A percentile compares a stretch with the other conserved stretches of the same genome.
These are phyloP conservation scores for Zonotrichia albicollis DNA, from an alignment of 2,797 vertebrate species.

Conservation along the genomic window DNA sequence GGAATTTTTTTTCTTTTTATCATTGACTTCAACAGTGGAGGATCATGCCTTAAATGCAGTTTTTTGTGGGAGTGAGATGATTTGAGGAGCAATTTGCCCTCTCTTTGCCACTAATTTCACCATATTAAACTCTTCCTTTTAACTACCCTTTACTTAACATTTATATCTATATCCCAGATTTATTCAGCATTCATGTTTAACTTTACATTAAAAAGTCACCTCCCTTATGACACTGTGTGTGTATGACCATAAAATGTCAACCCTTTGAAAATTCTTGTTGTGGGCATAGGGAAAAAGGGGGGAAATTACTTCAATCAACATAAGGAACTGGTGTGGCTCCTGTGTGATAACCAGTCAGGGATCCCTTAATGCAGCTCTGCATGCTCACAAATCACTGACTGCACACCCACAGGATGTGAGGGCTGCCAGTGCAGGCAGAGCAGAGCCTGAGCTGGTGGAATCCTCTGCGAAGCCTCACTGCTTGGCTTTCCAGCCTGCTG, in stretches of 20 bases:
- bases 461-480: background rate
- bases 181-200: background rate
- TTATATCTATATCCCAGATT: background rate
- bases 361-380: background rate
- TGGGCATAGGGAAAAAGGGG: background rate
- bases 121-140: background rate
- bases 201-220: background rate
- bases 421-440: background rate
- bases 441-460: background rate
- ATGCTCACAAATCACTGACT: background rate
- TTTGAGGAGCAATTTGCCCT: background rate
- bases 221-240: background rate
- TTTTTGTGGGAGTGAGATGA: background rate
- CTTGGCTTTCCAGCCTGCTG: background rate
- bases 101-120: background rate
- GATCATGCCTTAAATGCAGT: background rate
- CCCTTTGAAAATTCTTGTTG: background rate
- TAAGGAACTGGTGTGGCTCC: background rate
- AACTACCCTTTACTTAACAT: background rate
- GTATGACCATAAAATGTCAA: background rate
- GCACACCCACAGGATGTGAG: rapidly evolving
- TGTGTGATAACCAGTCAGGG: background rate
- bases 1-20: background rate
- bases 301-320: background rate
- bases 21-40: background rate